Evolutionary conservation across 2,797 vertebrate genomes (phyloP).

Genomic region (Podarcis lilfordi): DNA sequence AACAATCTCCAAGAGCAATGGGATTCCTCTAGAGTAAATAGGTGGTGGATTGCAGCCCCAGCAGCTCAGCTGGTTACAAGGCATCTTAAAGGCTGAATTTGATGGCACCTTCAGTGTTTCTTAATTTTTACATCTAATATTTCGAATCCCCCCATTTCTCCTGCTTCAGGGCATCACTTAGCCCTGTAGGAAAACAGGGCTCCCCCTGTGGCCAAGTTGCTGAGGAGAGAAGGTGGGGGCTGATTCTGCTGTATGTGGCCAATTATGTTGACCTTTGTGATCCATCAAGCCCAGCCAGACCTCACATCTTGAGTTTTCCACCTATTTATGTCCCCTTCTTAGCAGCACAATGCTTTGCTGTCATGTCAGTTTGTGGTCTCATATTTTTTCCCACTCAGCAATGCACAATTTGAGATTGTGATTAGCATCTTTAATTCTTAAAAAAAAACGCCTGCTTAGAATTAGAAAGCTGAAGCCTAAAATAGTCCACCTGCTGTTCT

Average conservation of each 20-base stretch:
- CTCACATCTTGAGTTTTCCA: constrained; percentile 77
- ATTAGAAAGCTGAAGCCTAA: constrained; percentile 80
- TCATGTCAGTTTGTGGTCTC: constrained; percentile 79
- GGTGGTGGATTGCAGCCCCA: constrained; percentile 40
- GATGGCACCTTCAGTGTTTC: constrained; percentile 70
- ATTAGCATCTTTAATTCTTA: constrained; percentile 84
- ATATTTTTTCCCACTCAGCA: constrained; percentile 79
- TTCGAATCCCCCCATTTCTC: constrained; percentile 76
- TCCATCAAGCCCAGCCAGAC: constrained; percentile 73
- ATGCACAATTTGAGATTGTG: constrained; percentile 83
- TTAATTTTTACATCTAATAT: constrained; percentile 76
- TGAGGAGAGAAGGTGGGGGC: constrained; percentile 69
- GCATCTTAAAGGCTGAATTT: constrained; percentile 71
- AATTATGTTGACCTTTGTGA: constrained; percentile 86
- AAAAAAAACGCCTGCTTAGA: constrained; percentile 79
- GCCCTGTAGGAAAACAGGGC: constrained; percentile 75
- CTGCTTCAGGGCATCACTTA: constrained; percentile 77
- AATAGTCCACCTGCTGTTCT: constrained; percentile 84
- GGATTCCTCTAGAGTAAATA: constrained; percentile 22
- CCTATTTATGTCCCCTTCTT: constrained; percentile 77
- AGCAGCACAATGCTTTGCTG: constrained; percentile 68
- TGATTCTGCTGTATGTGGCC: constrained; percentile 84
- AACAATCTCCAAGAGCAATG: neutral
- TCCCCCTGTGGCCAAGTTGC: constrained; percentile 74
- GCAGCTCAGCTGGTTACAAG: constrained; percentile 59